Conservation (phyloP, 2,888 invertebrate species). For the Drosophila borborema region DNA sequence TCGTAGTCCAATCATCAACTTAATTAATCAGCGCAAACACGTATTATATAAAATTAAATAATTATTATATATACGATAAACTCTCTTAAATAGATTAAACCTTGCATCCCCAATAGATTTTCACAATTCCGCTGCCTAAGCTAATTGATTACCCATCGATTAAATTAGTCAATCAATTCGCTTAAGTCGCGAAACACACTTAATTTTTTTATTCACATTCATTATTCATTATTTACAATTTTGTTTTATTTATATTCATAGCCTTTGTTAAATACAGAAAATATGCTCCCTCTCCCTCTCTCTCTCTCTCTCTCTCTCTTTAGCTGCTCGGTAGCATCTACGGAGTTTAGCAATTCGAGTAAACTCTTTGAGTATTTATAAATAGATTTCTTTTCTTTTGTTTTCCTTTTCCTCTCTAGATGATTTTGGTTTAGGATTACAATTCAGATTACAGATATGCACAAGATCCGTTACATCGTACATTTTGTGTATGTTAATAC, state of each 20-base stretch:
- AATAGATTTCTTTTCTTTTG: not conserved
- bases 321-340: too few relatives aligned
- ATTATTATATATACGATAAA: too few relatives aligned
- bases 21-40: too few relatives aligned
- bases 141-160: too few relatives aligned
- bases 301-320: not conserved
- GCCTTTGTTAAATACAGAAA: not conserved
- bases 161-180: not conserved
- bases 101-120: too few relatives aligned
- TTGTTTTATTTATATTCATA: not conserved
- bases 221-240: not conserved
- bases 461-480: not conserved
- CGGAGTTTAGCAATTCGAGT: not conserved
- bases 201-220: not conserved
- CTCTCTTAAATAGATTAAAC: too few relatives aligned
- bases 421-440: not conserved
- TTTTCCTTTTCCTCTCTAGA: not conserved
- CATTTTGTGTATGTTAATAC: not conserved
- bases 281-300: not conserved
- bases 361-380: not conserved
- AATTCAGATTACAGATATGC: not conserved
- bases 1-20: too few relatives aligned
- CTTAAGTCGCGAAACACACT: not conserved
- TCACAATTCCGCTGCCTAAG: too few relatives aligned
- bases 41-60: too few relatives aligned